Base-by-base conservation (phyloP, 1,140 invertebrate species). In the Lanistes nyassanus region DNA sequence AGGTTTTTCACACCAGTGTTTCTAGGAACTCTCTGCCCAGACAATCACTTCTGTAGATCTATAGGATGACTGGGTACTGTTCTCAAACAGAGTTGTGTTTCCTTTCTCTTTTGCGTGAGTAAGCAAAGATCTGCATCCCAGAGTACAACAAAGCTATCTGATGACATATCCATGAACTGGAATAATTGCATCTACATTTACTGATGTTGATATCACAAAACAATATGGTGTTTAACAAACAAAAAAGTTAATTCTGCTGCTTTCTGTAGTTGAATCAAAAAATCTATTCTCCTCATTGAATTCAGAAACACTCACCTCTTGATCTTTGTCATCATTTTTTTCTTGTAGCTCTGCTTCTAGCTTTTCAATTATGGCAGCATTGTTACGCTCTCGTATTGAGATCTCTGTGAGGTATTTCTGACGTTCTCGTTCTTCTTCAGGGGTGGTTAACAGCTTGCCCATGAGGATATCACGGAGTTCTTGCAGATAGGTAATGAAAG, bases 381-480 rank as follows among this genome's bases (percentile, higher is more conserved):
- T 88, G 16, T 87, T 80, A 65, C 83, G 77, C 58, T 88, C 86
- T 69, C 83, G 75, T 56, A 83, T 78, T 13, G 85, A 83, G 13
- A 89, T 83, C 65, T 87, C 81, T 53, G 80, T 78, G 7, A 89
- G 81, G 72, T 88, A 89, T 21, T 82, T 76, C 73, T 82, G 82
- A 70, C 85, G 78, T 66, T 89, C 88, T 68, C 79, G 80, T 68
- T 89, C 86, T 77, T 89, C 88, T 37, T 85, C 80, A 11, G 88
- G 88, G 19, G 86, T 89, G 65, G 86, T 88, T 51, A 89, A 76
- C 26, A 89, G 68, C 66, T 84, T 85, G 62, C 80, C 78, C 79
- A 88, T 80, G 23, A 89, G 70, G 53, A 89, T 85, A 60, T 88
- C 86, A 39, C 80, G 80, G 23, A 89, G 71, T 70, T 89, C 86